A percentile compares a stretch with the other conserved stretches of the same genome.
These are phyloP conservation scores for Bucorvus abyssinicus DNA, from an alignment of 2,797 vertebrate genomes.

Conservation along the genomic window DNA sequence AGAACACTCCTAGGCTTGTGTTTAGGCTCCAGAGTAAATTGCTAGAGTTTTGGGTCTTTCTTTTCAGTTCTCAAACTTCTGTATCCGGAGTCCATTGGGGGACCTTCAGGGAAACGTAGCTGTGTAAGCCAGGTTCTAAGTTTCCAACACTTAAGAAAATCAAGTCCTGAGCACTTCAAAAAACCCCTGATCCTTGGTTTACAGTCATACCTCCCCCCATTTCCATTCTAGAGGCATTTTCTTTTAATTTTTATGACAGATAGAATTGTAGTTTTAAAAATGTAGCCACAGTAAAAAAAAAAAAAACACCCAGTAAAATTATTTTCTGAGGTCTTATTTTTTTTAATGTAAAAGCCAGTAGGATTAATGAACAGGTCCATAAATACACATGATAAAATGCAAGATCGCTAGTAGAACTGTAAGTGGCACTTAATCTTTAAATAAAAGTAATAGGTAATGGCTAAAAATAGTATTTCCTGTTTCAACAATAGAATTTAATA, in stretches of 20 bases:
- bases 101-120: not conserved
- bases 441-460: not conserved
- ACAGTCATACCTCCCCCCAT: not conserved
- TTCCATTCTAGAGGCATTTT: not conserved
- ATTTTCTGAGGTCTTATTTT: not conserved
- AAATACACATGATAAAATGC: not conserved
- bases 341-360: not conserved
- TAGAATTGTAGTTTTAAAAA: not conserved
- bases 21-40: not conserved
- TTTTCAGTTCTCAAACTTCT: not conserved
- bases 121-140: not conserved
- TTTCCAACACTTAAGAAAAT: not conserved
- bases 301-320: not conserved
- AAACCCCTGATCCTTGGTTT: not conserved
- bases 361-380: not conserved
- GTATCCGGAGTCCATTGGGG: not conserved
- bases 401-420: not conserved
- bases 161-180: not conserved
- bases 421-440: not conserved
- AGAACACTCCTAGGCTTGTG: not conserved
- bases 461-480: conserved; percentile 19
- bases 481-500: not conserved
- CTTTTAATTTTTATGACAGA: not conserved
- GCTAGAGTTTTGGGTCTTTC: not conserved
- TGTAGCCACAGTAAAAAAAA: not conserved